Percentiles rank a stretch among this genome's conserved stretches.
Evolutionary conservation across 1,140 invertebrate genomes (phyloP).

Genomic region (Adoxophyes honmai): DNA sequence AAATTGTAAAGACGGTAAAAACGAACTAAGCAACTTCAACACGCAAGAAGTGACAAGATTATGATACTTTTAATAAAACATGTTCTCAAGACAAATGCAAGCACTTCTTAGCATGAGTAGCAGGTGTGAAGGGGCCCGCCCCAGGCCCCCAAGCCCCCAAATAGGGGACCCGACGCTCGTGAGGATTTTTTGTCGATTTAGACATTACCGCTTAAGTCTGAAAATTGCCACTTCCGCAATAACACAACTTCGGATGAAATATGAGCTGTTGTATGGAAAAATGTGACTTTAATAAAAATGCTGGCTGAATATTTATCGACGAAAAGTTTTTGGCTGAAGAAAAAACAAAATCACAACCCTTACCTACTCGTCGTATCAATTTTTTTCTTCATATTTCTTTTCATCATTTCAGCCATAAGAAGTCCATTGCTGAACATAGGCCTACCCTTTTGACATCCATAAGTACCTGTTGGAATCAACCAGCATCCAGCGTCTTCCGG

Average conservation of each 20-base stretch:
- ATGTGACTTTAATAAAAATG: no score
- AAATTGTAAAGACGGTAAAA: not conserved
- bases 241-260: slow-evolving; percentile 1
- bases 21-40: not conserved
- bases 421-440: no score
- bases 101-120: slow-evolving; percentile 5
- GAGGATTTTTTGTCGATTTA: slow-evolving; percentile 46
- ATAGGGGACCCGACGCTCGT: slow-evolving; percentile 25
- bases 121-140: slow-evolving; percentile 19
- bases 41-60: not conserved
- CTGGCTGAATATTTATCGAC: no score
- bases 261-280: not conserved
- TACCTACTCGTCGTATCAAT: no score
- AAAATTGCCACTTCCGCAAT: slow-evolving; percentile 15
- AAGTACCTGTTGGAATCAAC: no score
- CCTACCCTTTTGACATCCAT: no score
- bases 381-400: no score
- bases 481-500: no score
- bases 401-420: no score
- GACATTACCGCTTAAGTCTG: slow-evolving; percentile 32
- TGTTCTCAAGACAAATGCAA: slow-evolving; percentile 6
- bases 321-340: no score
- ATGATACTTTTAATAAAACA: slow-evolving; percentile 6
- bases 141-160: slow-evolving; percentile 33
- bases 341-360: no score